Base-by-base conservation (phyloP, 2,888 invertebrate species). In the Neoascia interrupta region DNA sequence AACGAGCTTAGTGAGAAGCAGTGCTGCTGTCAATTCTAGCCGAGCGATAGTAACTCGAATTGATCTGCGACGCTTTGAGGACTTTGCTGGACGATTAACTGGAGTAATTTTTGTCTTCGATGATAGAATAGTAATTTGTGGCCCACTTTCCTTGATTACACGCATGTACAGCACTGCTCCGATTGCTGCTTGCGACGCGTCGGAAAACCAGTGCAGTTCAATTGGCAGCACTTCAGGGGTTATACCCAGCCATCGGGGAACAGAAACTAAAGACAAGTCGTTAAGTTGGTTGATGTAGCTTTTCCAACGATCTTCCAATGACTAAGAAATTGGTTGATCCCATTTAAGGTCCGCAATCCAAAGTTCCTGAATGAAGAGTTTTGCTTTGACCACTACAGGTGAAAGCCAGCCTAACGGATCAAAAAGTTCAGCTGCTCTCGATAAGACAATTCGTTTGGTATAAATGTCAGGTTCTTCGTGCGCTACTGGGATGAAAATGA, bases 181-280 rank as follows among this genome's bases (percentile, higher is more conserved):
- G 6, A 61, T 15, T 10, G 53, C 45, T 11, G 36, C 21, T 36
- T 60, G 16, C 3, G 61, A 70, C 13, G 63, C 70, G 10, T 72
- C 63, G 1, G 45, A 23, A 28, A 72, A 54, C 1, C 54, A 36
- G 21, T 61, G 61, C 3, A 56, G 5, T 8, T 64, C 36, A 16
- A 54, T 37, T 6, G 26, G 16, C 3, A 23, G 10, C 1, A 23
- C 54, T 18, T 8, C 2, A 3, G 64, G 19, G 16, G 43, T 31
- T 37, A 68, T 26, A 45, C 74, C 60, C 23, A 68, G 11, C 74
- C 60, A 74, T 2, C 60, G 51, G 3, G 54, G 63, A 26, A 72
- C 45, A 5, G 18, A 28, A 6, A 63, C 37, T 21, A 47, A 5
- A 1, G 45, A 39, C 5, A 72, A 15, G 21, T 72, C 47, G 2